These are phyloP conservation scores for Rostratula benghalensis DNA, from an alignment of 2,113 vertebrate species.

Conservation along the genomic window DNA sequence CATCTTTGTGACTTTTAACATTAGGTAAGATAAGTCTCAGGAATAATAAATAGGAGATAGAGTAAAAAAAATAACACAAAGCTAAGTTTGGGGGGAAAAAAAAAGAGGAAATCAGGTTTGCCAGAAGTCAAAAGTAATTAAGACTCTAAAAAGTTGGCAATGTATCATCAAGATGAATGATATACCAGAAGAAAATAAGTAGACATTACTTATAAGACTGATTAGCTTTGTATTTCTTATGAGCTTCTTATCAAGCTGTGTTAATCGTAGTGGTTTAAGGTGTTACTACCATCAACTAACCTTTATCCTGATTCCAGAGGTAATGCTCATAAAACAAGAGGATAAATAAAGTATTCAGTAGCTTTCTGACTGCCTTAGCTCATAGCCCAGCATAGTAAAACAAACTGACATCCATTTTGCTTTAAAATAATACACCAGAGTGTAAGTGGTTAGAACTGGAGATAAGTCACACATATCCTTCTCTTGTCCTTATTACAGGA, in stretches of 20 bases:
- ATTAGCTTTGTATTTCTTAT: not conserved
- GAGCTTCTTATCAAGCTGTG: not conserved
- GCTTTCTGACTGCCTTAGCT: not conserved
- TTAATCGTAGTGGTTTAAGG: not conserved
- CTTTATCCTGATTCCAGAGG: not conserved
- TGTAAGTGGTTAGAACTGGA: not conserved
- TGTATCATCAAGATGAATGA: not conserved
- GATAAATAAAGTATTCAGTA: not conserved
- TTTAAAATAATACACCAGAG: not conserved
- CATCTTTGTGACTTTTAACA: not conserved
- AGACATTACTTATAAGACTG: not conserved
- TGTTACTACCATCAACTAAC: not conserved
- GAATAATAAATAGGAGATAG: not conserved
- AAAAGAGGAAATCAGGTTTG: not conserved
- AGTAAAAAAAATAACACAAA: fast-evolving
- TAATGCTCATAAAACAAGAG: not conserved
- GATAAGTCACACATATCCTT: not conserved
- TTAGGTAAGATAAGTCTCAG: not conserved
- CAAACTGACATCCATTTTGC: not conserved
- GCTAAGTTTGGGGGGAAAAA: not conserved
- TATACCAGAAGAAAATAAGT: not conserved
- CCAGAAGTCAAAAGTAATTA: not conserved
- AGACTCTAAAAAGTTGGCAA: not conserved
- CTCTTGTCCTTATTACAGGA: not conserved
- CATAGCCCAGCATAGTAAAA: not conserved